A percentile compares a stretch with the other conserved stretches of the same genome.
These are phyloP conservation scores for Rhabdophis nuchalis DNA, from an alignment of 2,797 vertebrate genomes.

Conservation along the genomic window DNA sequence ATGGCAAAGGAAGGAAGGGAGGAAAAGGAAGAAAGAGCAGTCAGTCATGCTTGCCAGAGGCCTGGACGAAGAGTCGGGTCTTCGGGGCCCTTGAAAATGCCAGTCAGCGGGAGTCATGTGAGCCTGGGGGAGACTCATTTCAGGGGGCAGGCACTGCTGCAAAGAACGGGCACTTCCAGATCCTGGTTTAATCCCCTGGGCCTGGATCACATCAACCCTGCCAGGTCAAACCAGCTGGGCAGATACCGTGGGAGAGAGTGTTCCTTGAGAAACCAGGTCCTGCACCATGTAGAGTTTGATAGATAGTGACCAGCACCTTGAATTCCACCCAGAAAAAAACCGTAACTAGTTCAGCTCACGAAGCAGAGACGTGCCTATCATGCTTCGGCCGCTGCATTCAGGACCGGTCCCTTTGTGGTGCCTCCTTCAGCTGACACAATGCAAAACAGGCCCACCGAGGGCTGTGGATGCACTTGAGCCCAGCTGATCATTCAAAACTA, in stretches of 20 bases:
- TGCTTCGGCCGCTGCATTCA: background rate
- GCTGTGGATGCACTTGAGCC: background rate
- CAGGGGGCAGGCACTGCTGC: background rate
- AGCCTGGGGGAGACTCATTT: background rate
- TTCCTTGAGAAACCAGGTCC: too few species aligned
- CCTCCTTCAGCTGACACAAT: background rate
- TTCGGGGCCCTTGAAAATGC: background rate
- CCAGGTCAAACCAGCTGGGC: background rate
- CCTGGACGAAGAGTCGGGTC: background rate
- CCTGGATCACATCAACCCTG: background rate
- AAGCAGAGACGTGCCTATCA: background rate
- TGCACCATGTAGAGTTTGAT: background rate
- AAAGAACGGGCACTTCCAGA: background rate
- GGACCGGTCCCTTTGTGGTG: background rate
- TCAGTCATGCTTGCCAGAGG: background rate
- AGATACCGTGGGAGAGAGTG: background rate
- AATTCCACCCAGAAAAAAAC: background rate
- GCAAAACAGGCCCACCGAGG: background rate
- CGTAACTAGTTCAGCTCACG: background rate
- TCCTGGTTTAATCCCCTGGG: background rate
- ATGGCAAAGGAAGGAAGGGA: background rate
- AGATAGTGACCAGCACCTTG: background rate
- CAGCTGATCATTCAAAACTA: background rate
- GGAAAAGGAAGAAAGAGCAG: background rate
- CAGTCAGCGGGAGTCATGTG: background rate